Base-by-base conservation (phyloP, 2,797 vertebrate species). In the Erpetoichthys calabaricus region DNA sequence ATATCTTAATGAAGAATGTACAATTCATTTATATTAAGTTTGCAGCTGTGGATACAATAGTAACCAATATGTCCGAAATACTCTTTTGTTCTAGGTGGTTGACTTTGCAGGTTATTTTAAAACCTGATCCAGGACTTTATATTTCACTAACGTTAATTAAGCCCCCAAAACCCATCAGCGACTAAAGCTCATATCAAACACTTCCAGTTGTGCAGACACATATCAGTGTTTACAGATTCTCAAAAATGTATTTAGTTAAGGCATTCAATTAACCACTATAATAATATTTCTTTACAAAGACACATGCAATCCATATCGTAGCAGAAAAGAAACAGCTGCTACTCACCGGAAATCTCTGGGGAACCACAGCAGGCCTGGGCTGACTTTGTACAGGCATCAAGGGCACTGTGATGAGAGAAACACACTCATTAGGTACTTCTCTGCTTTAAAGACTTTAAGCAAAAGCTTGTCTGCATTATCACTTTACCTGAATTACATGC, bases 261-360 rank as follows among this genome's bases (percentile, higher is more conserved):
- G 73, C 74, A 68, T 68, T 64, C 78, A 67, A 76, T 78, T 86
- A 88, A 89, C 86, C 88, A 84, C 79, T 75, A 60, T 84, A 83
- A 87, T 84, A 82, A 81, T 85, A 85, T 76, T 81, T 79, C 82
- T 73, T 75, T 77, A 66, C 67, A 81, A 67, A 78, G 70, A 57
- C 75, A 74, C 73, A 78, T 66, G 67, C 72, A 75, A 75, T 73
- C 77, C 67, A 73, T 77, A 73, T 77, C 71, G 64, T 55, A 63
- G 68, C 74, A 76, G 72, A 60, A 50, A 68, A 70, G 74, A 77
- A 81, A 82, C 83, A 87, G 86, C 82, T 85, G 84, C 84, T 90
- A 91, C 94, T 99, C 85, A 99, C 96, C 42, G 91, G 88, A 79
- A 97, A 96, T 84, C 94, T 91, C 86, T 92, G 96, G 82, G 91